Percentiles rank a stretch among this genome's conserved stretches.
These are phyloP conservation scores for Dinoponera quadriceps DNA, from an alignment of 1,140 invertebrate genomes.

Conservation along the genomic window DNA sequence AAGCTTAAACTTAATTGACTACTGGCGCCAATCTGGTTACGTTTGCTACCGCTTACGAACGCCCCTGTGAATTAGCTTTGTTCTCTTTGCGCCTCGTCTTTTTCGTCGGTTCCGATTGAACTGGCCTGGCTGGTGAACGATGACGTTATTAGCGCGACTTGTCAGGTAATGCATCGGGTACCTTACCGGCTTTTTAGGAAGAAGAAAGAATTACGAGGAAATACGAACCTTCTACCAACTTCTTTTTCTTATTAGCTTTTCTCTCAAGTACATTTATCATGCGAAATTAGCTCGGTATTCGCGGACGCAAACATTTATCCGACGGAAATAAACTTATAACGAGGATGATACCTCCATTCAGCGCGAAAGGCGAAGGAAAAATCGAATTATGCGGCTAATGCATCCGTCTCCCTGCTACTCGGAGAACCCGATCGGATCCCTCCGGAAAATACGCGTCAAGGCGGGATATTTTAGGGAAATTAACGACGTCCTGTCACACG, in stretches of 20 bases:
- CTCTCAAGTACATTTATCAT: background rate
- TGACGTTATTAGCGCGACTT: constrained; percentile 1
- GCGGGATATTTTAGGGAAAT: constrained; percentile 13
- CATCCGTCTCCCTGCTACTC: no score
- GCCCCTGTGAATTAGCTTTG: background rate
- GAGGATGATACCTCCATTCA: no score
- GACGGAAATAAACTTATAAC: no score
- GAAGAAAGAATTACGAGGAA: background rate
- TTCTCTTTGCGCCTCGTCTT: background rate
- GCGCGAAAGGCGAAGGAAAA: no score
- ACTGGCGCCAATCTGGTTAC: constrained; percentile 18
- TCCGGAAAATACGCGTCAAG: constrained; percentile 1
- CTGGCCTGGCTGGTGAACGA: background rate
- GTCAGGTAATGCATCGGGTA: background rate
- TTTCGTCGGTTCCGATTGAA: background rate
- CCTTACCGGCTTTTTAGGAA: background rate
- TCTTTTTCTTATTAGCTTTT: background rate
- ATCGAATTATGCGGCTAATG: no score
- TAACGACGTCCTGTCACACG: constrained; percentile 33
- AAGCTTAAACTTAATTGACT: constrained; percentile 59
- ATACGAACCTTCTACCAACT: background rate
- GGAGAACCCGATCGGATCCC: background rate
- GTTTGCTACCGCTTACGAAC: constrained; percentile 25
- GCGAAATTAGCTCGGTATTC: background rate
- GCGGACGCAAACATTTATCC: no score